Evolutionary conservation across 2,888 invertebrate species (phyloP).

Genomic region (Schizaphis graminum): DNA sequence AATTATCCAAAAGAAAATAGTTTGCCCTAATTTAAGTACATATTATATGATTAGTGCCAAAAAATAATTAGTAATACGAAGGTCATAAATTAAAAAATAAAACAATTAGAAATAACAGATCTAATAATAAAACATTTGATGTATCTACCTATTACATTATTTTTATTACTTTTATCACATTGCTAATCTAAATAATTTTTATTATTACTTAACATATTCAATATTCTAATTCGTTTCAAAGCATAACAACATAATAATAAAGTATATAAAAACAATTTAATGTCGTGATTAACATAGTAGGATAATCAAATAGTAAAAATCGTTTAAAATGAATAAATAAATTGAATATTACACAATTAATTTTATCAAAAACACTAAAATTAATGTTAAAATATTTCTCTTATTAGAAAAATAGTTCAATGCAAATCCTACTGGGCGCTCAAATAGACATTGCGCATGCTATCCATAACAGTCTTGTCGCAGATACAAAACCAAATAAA

Average conservation of each 20-base stretch:
- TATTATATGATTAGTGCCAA: conserved; percentile 29
- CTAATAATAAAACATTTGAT: conserved; percentile 41
- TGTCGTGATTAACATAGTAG: background rate
- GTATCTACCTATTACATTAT: background rate
- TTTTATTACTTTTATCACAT: background rate
- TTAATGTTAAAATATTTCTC: background rate
- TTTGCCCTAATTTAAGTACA: conserved; percentile 39
- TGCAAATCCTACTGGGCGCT: background rate
- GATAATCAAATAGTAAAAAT: background rate
- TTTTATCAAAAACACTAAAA: background rate
- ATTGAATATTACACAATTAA: background rate
- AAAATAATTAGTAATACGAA: conserved; percentile 29
- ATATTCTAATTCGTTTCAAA: background rate
- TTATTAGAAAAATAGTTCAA: background rate
- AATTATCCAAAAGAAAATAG: conserved; percentile 31
- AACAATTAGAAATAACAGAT: conserved; percentile 37
- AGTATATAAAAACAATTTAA: background rate
- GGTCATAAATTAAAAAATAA: conserved; percentile 39
- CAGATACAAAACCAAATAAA: background rate
- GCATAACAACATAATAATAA: background rate
- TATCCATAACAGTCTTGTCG: background rate
- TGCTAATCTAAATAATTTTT: background rate
- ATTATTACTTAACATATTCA: background rate
- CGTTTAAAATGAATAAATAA: background rate
- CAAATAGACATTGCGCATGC: background rate